A percentile compares a stretch with the other conserved stretches of the same genome.
phyloP scores from a whole-genome alignment of 2,797 vertebrate species.

The Propithecus deckenii region DNA sequence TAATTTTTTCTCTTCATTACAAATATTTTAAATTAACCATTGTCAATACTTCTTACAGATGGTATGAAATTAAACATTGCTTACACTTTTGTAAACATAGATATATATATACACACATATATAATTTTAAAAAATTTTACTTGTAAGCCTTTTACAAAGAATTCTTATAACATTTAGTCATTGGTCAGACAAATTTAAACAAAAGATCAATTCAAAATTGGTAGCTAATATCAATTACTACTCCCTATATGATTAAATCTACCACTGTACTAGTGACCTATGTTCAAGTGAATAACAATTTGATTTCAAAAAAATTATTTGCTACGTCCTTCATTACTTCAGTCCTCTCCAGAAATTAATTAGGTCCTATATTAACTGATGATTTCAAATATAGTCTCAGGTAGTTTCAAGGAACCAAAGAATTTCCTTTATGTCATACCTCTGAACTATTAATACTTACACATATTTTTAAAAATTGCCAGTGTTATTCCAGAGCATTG shows the following conservation, averaged over 20 bases:
- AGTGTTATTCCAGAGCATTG: not conserved
- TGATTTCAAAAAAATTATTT: not conserved
- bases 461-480: not conserved
- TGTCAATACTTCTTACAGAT: not conserved
- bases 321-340: not conserved
- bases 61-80: not conserved
- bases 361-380: not conserved
- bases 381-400: not conserved
- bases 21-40: not conserved
- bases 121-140: not conserved
- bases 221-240: not conserved
- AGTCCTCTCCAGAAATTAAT: not conserved
- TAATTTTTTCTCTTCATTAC: not conserved
- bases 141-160: not conserved
- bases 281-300: not conserved
- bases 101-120: not conserved
- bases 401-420: not conserved
- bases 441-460: not conserved
- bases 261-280: not conserved
- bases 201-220: not conserved
- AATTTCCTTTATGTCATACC: not conserved
- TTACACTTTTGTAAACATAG: not conserved
- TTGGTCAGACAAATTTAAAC: not conserved
- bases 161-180: not conserved
- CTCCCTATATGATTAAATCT: not conserved